A percentile compares a stretch with the other conserved stretches of the same genome.
Conservation (phyloP, 2,888 invertebrate species). For the Epirrhoe alternata region DNA sequence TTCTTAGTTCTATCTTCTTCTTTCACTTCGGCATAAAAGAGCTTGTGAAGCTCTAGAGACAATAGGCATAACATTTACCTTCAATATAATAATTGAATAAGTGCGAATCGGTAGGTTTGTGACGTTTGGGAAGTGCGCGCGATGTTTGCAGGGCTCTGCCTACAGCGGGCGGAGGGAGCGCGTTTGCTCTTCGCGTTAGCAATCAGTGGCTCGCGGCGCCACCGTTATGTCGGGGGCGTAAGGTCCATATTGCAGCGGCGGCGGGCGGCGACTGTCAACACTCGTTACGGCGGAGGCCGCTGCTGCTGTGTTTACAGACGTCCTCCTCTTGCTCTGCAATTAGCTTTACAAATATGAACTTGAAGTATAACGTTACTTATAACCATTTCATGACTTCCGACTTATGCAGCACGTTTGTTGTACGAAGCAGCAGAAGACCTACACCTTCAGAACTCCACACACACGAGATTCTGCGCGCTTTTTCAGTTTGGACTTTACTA, state of each 20-base stretch:
- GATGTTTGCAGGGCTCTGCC: slow-evolving; percentile 17
- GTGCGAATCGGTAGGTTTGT: background rate
- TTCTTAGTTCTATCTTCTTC: no score
- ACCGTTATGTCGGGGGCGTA: background rate
- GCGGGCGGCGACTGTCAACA: background rate
- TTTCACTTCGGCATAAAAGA: no score
- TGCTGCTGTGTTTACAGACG: background rate
- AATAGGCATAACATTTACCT: background rate
- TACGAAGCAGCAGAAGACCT: no score
- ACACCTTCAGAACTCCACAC: no score
- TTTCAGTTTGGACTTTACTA: no score
- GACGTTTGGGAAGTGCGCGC: background rate
- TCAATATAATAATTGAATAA: background rate
- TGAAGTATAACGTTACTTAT: background rate
- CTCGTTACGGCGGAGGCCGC: background rate
- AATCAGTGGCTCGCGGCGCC: slow-evolving; percentile 22
- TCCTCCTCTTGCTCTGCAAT: background rate
- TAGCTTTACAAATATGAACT: background rate
- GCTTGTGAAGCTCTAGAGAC: no score
- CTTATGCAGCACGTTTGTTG: background rate
- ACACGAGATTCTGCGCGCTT: no score
- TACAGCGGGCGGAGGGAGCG: background rate
- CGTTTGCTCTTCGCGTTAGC: slow-evolving; percentile 35
- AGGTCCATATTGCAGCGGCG: background rate
- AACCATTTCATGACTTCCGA: background rate